Evolutionary conservation across 2,797 vertebrate species (phyloP).

Genomic region (Carcharodon carcharias): DNA sequence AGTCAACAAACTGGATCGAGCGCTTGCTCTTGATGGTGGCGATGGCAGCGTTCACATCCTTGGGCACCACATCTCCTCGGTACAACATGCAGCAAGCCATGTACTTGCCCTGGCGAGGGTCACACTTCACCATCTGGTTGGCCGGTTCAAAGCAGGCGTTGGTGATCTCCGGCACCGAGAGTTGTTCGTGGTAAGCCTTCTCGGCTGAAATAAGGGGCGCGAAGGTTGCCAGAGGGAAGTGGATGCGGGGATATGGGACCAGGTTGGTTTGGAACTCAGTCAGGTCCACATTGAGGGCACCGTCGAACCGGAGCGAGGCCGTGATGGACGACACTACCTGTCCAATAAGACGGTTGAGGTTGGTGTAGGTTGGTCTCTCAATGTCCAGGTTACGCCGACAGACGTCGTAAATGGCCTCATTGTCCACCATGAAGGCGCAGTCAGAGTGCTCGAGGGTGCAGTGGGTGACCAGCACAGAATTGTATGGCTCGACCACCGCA

Average conservation of each 20-base stretch:
- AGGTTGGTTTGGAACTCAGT: slow-evolving; percentile 55
- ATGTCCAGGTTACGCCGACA: slow-evolving; percentile 46
- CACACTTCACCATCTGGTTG: slow-evolving; percentile 63
- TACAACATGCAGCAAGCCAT: slow-evolving; percentile 53
- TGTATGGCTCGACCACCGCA: slow-evolving; percentile 55
- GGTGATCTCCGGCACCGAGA: slow-evolving; percentile 58
- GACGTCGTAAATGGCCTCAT: slow-evolving; percentile 53
- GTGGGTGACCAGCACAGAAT: slow-evolving; percentile 55
- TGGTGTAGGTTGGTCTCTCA: slow-evolving; percentile 48
- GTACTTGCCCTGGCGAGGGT: slow-evolving; percentile 60
- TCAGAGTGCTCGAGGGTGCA: slow-evolving; percentile 58
- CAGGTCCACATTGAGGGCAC: slow-evolving; percentile 52
- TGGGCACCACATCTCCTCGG: slow-evolving; percentile 17
- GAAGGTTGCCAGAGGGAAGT: slow-evolving; percentile 56
- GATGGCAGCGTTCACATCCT: background rate
- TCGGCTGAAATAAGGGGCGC: slow-evolving; percentile 57
- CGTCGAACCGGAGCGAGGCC: slow-evolving; percentile 51
- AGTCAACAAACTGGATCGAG: background rate
- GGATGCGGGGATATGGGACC: slow-evolving; percentile 56
- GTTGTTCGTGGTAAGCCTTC: slow-evolving; percentile 59
- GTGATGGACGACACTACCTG: slow-evolving; percentile 53
- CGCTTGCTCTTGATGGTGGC: background rate
- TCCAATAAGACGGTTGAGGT: slow-evolving; percentile 49
- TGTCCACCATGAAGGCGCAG: slow-evolving; percentile 59
- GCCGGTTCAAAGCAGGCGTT: slow-evolving; percentile 59